Percentiles rank a stretch among this genome's conserved stretches.
Conservation (phyloP, 2,888 invertebrate genomes). For the Pedicia rivosa region DNA sequence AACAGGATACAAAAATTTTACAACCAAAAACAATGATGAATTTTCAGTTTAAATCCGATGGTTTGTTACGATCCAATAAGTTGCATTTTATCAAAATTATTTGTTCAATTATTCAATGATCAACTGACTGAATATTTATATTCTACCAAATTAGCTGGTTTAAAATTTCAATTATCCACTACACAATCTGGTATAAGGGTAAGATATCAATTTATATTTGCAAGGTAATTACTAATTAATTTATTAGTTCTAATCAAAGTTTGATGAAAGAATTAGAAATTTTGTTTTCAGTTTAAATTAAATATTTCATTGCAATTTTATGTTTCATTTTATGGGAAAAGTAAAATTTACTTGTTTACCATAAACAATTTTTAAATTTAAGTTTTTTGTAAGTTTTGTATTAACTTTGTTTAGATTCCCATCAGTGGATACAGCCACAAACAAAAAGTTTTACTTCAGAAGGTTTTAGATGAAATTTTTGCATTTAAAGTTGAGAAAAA, state of each 20-base stretch:
- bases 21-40: slow-evolving; percentile 76
- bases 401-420: slow-evolving; percentile 43
- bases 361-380: too few relatives aligned
- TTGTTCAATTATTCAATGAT: slow-evolving; percentile 70
- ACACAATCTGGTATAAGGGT: slow-evolving; percentile 79
- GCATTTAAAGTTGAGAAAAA: slow-evolving; percentile 67
- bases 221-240: too few relatives aligned
- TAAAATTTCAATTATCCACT: slow-evolving; percentile 59
- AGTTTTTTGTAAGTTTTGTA: slow-evolving; percentile 8
- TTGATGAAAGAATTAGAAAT: too few relatives aligned
- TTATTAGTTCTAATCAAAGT: too few relatives aligned
- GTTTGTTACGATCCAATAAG: slow-evolving; percentile 73
- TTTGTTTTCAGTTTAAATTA: neutral
- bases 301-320: neutral
- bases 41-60: slow-evolving; percentile 57
- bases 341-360: too few relatives aligned
- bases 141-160: slow-evolving; percentile 79
- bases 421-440: slow-evolving; percentile 88
- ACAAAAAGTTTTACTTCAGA: slow-evolving; percentile 62
- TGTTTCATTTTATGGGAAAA: slow-evolving; percentile 8
- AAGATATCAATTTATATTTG: slow-evolving; percentile 29
- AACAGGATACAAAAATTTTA: slow-evolving; percentile 80
- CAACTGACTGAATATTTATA: slow-evolving; percentile 85
- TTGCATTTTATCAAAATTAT: slow-evolving; percentile 69
- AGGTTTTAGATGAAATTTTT: slow-evolving; percentile 70